Conservation (phyloP, 2,888 invertebrate genomes). For the Zhuqinia jingwanae region DNA sequence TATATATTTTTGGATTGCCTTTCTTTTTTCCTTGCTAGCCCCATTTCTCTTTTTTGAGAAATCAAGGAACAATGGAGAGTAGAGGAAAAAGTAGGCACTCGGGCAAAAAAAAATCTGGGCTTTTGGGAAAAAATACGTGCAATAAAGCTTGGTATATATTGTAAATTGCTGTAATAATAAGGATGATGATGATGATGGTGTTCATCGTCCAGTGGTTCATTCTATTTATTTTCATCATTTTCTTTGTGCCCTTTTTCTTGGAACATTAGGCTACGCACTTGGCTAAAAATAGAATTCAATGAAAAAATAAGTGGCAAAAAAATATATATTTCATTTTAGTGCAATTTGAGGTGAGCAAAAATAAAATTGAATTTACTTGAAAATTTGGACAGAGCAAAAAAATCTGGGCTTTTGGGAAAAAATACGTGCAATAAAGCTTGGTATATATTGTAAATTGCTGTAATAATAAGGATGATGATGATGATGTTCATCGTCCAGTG, state of each 20-base stretch:
- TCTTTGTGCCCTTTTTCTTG: not conserved
- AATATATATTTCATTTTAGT: too few relatives aligned
- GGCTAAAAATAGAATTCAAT: too few relatives aligned
- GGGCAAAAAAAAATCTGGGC: not conserved
- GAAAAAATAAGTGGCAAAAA: too few relatives aligned
- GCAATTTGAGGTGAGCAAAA: too few relatives aligned
- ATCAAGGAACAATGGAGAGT: too few relatives aligned
- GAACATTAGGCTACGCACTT: too few relatives aligned
- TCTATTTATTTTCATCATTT: constrained; percentile 5
- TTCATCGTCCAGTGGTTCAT: not conserved
- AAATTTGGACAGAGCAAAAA: too few relatives aligned
- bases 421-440: not conserved
- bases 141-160: not conserved
- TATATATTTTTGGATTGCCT: constrained; percentile 48
- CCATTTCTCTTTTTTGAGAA: constrained; percentile 6
- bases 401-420: constrained; percentile 21
- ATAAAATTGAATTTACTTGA: too few relatives aligned
- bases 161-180: constrained; percentile 20
- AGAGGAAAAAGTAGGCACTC: not conserved
- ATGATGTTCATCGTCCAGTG: constrained; percentile 31
- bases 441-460: not conserved
- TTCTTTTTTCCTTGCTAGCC: not conserved
- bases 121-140: not conserved
- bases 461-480: constrained; percentile 41
- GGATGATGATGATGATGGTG: constrained; percentile 36